Percentiles rank a stretch among this genome's conserved stretches.
Evolutionary conservation across 2,113 vertebrate species (phyloP).

Genomic region (Herpetotheres cachinnans): DNA sequence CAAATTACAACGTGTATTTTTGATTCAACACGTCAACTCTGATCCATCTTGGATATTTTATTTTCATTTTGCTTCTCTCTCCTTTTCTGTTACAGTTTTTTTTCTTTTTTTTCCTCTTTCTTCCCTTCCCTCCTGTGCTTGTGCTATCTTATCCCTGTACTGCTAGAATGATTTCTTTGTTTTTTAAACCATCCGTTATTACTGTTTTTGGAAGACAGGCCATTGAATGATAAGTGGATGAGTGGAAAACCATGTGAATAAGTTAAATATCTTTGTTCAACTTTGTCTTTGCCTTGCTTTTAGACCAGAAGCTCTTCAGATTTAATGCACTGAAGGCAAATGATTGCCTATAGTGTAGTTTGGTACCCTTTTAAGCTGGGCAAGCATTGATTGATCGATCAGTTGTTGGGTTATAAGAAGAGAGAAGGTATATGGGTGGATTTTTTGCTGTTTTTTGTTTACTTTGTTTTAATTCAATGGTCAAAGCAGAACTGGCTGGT

Average conservation of each 20-base stretch:
- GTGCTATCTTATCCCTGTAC: neutral
- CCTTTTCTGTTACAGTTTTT: neutral
- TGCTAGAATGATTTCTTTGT: neutral
- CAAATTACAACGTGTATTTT: neutral
- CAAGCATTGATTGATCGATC: neutral
- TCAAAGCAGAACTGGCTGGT: neutral
- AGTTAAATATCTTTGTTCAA: neutral
- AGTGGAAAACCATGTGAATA: neutral
- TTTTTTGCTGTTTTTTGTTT: neutral
- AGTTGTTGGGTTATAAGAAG: neutral
- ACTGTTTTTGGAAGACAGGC: neutral
- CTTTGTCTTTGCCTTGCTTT: neutral
- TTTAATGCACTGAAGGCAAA: neutral
- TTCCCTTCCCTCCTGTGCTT: neutral
- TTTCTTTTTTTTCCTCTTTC: neutral
- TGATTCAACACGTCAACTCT: neutral
- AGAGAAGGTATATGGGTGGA: neutral
- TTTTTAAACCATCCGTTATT: neutral
- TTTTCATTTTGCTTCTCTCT: neutral
- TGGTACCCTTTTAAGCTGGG: neutral
- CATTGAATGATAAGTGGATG: neutral
- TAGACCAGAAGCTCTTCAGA: neutral
- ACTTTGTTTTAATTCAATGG: neutral
- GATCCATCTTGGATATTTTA: neutral
- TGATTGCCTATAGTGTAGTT: neutral